A percentile compares a stretch with the other conserved stretches of the same genome.
phyloP scores from a whole-genome alignment of 2,113 vertebrate species.

The Ahaetulla prasina region DNA sequence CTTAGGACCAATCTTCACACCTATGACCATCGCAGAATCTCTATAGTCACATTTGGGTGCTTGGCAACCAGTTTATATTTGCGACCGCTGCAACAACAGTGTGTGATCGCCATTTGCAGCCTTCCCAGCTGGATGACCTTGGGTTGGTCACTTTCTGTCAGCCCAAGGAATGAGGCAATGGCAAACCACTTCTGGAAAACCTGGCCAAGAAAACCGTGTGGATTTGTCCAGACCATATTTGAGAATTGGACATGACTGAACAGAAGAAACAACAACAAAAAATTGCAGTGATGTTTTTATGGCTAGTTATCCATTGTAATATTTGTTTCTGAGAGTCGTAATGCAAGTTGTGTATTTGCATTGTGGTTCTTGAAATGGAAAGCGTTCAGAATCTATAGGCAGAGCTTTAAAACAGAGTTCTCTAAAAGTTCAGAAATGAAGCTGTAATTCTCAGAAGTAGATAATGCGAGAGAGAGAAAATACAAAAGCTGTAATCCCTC shows the following conservation, averaged over 20 bases:
- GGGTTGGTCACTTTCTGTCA: neutral
- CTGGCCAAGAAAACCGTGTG: neutral
- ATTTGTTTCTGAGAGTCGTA: neutral
- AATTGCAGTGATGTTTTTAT: neutral
- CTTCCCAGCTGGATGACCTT: neutral
- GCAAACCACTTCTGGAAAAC: neutral
- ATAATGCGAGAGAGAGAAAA: neutral
- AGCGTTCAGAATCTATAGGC: neutral
- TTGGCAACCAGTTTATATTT: neutral
- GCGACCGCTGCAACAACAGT: neutral
- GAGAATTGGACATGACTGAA: neutral
- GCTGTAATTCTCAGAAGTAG: neutral
- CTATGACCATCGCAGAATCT: neutral
- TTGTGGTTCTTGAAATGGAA: neutral
- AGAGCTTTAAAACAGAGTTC: neutral
- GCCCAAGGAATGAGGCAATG: neutral
- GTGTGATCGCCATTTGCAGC: neutral
- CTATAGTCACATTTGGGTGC: neutral
- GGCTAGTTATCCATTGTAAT: neutral
- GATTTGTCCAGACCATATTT: neutral
- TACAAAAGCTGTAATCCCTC: neutral
- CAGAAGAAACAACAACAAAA: neutral
- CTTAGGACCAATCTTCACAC: neutral
- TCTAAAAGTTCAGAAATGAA: constrained; percentile 3
- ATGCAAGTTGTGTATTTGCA: neutral